A percentile compares a stretch with the other conserved stretches of the same genome.
Evolutionary conservation across 2,113 vertebrate species (phyloP).

Genomic region (Lepisosteus oculatus): DNA sequence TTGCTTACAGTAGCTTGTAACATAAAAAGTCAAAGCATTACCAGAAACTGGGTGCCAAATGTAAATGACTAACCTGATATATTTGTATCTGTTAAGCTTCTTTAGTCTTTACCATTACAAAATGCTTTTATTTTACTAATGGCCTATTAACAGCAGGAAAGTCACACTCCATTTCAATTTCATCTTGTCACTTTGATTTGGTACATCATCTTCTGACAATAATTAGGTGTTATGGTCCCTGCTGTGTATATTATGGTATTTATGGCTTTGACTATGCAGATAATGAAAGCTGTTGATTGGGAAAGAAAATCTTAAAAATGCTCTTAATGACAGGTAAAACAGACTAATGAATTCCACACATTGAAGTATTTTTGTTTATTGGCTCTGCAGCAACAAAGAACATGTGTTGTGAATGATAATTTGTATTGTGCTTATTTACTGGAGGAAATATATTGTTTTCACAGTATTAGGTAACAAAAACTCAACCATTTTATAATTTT

Average conservation of each 20-base stretch:
- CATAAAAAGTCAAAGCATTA: not conserved
- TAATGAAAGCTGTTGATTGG: conserved; percentile 16
- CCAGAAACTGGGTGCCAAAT: not conserved
- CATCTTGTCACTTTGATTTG: conserved; percentile 15
- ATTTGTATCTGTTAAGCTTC: conserved; percentile 1
- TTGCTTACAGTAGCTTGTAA: not conserved
- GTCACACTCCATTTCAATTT: conserved; percentile 13
- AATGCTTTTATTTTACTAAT: conserved; percentile 3
- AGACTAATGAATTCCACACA: conserved; percentile 11
- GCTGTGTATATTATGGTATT: conserved; percentile 9
- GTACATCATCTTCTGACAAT: conserved; percentile 4
- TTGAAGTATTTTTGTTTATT: conserved; percentile 12
- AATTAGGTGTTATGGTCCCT: conserved; percentile 8
- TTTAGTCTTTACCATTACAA: not conserved
- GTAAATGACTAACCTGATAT: not conserved
- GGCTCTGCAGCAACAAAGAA: too few relatives aligned
- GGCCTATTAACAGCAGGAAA: conserved; percentile 1
- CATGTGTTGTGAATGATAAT: too few relatives aligned
- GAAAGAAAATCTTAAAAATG: conserved; percentile 10
- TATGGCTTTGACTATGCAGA: not conserved
- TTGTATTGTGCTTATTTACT: not conserved
- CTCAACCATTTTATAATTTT: too few relatives aligned
- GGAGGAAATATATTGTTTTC: too few relatives aligned
- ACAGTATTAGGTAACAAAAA: too few relatives aligned
- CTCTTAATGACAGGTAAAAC: conserved; percentile 13